Base-by-base conservation (phyloP, 2,113 vertebrate genomes). In the Equus quagga region DNA sequence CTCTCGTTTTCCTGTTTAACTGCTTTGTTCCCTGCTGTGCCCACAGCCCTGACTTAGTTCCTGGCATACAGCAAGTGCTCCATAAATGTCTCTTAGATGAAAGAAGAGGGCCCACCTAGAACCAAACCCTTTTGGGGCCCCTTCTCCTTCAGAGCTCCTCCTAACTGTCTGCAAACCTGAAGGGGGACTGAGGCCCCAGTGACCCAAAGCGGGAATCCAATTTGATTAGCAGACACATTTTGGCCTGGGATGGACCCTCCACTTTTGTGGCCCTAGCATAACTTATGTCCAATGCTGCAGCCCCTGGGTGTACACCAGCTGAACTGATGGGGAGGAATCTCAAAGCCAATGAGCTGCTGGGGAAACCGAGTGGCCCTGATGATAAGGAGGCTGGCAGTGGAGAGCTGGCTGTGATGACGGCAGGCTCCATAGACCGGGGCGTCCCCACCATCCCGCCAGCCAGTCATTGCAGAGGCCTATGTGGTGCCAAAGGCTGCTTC, bases 111-210 rank as follows among this genome's bases (percentile, higher is more conserved):
- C n/a, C 4, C 33, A 2, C 85, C 46, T 11, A 6, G 44, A n/a
- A 12, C 46, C 64, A 28, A 4, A n/a, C 54, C 46, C 70, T 70
- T 33, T 60, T 58, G 49, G 56, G 26, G 2, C n/a, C 36, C 19
- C 82, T 86, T 78, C 14, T 64, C n/a, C 56, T 64, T 28, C 54
- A 46, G 28, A 56, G 11, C 8, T 2, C 23, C 76, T 5, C 6
- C 1, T 51, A 18, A 18, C 5, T 23, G 2, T 24, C 67, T 49
- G 24, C 41, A 0, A 0, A 19, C 5, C 15, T 4, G 2, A 33
- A 33, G 24, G 46, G 31, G 36, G 24, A 41, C 36, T 0, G 5
- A 12, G 23, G 51, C 23, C 65, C 18, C 3, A 8, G 28, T 12
- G 58, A 51, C 6, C 70, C 62, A 70, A 49, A 64, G 64, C 54